Conservation (phyloP, 2,888 invertebrate genomes). For the Tigriopus californicus region DNA sequence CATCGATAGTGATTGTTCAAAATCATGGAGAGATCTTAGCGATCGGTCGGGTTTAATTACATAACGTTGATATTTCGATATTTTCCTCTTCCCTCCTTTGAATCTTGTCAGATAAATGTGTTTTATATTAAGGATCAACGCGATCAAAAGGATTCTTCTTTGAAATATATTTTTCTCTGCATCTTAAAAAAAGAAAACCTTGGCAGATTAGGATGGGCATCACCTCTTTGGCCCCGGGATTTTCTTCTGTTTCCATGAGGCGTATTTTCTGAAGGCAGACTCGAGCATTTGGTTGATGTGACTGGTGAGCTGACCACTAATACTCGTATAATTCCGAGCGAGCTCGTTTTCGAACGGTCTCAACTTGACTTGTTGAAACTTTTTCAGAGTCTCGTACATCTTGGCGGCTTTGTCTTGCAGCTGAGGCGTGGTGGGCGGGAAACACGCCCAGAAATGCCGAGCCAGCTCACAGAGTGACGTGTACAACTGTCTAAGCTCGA, state of each 20-base stretch:
- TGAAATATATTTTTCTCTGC: too few relatives aligned
- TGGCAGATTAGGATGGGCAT: too few relatives aligned
- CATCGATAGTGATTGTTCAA: too few relatives aligned
- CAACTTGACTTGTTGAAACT: constrained; percentile 68
- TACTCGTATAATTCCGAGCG: not conserved
- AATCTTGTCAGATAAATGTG: too few relatives aligned
- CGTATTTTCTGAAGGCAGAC: constrained; percentile 66
- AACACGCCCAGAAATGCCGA: constrained; percentile 86
- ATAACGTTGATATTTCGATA: too few relatives aligned
- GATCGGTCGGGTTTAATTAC: too few relatives aligned
- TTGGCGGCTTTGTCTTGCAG: constrained; percentile 59
- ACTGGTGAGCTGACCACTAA: constrained; percentile 36
- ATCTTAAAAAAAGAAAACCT: too few relatives aligned
- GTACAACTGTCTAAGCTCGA: constrained; percentile 66
- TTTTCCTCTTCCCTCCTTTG: too few relatives aligned
- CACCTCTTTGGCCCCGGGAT: too few relatives aligned
- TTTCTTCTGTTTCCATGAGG: constrained; percentile 51
- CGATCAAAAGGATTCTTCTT: too few relatives aligned
- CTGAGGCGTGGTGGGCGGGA: constrained; percentile 52
- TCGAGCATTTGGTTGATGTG: constrained; percentile 73
- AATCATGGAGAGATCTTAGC: too few relatives aligned
- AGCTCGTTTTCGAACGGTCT: constrained; percentile 18
- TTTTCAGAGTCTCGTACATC: constrained; percentile 71
- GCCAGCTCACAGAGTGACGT: constrained; percentile 68
- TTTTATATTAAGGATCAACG: too few relatives aligned